Evolutionary conservation across 2,888 invertebrate species (phyloP).

Genomic region (Bruchidius siliquastri): DNA sequence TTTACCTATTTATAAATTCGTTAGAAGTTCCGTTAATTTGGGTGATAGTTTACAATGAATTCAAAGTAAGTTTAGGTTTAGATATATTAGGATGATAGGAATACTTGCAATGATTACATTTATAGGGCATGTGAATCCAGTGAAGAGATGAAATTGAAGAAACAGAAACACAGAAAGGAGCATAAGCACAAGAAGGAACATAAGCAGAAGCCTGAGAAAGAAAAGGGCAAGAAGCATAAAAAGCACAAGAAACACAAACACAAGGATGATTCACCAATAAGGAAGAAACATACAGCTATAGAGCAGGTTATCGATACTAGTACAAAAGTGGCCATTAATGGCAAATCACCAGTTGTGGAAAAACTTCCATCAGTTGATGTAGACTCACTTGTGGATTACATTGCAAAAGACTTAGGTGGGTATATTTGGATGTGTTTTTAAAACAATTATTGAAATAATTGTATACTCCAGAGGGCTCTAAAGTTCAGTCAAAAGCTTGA

Average conservation of each 20-base stretch:
- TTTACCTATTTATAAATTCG: not conserved
- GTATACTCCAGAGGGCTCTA: too few species aligned
- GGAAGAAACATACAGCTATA: slow-evolving; percentile 45
- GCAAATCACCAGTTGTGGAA: slow-evolving; percentile 25
- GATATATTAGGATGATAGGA: too few species aligned
- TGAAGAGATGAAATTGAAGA: not conserved
- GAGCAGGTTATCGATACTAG: slow-evolving; percentile 16
- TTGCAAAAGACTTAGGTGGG: slow-evolving; percentile 44
- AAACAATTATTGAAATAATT: too few species aligned
- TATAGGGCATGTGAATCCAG: not conserved
- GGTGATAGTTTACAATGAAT: not conserved
- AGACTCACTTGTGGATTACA: slow-evolving; percentile 49
- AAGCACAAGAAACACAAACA: slow-evolving; percentile 61
- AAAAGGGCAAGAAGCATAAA: slow-evolving; percentile 59
- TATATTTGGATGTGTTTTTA: too few species aligned
- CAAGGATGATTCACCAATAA: slow-evolving; percentile 47
- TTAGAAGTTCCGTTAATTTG: not conserved
- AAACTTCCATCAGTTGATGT: slow-evolving; percentile 41
- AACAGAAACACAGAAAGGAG: slow-evolving; percentile 59
- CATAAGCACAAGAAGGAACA: slow-evolving; percentile 54
- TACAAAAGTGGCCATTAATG: slow-evolving; percentile 15
- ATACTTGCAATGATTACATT: too few species aligned
- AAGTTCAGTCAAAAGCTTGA: too few species aligned
- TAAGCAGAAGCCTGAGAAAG: slow-evolving; percentile 52
- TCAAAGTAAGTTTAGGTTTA: not conserved